Conservation (phyloP, 2,113 vertebrate species). For the Astur gentilis region DNA sequence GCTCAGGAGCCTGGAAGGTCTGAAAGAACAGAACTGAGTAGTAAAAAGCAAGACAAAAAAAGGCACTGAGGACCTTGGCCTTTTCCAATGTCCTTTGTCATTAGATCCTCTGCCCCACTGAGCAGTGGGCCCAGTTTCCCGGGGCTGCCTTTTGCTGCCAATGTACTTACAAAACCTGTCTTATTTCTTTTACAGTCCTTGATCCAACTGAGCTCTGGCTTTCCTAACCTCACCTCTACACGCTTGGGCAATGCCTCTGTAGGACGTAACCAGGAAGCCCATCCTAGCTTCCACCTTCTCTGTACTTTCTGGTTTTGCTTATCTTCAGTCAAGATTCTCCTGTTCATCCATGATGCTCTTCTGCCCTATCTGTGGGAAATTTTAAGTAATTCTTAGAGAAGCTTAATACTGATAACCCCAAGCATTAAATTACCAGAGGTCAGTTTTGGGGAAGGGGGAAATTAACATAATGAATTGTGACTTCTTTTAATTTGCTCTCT, state of each 20-base stretch:
- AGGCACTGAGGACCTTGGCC: neutral
- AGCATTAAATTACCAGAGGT: neutral
- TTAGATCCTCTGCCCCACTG: neutral
- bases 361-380: neutral
- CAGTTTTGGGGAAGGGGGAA: neutral
- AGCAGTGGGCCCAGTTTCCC: neutral
- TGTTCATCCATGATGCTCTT: neutral
- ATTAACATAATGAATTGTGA: neutral
- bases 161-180: neutral
- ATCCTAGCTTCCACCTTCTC: neutral
- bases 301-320: neutral
- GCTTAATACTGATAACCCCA: neutral
- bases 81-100: neutral
- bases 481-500: neutral
- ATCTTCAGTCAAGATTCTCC: neutral
- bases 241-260: accelerated
- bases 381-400: neutral
- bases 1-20: neutral
- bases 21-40: neutral
- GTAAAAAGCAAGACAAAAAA: neutral
- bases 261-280: neutral
- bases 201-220: neutral
- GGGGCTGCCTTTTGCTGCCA: neutral
- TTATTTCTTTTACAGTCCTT: neutral
- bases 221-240: neutral